These are phyloP conservation scores for Microcebus griseorufus DNA, from an alignment of 2,113 vertebrate species.

Conservation along the genomic window DNA sequence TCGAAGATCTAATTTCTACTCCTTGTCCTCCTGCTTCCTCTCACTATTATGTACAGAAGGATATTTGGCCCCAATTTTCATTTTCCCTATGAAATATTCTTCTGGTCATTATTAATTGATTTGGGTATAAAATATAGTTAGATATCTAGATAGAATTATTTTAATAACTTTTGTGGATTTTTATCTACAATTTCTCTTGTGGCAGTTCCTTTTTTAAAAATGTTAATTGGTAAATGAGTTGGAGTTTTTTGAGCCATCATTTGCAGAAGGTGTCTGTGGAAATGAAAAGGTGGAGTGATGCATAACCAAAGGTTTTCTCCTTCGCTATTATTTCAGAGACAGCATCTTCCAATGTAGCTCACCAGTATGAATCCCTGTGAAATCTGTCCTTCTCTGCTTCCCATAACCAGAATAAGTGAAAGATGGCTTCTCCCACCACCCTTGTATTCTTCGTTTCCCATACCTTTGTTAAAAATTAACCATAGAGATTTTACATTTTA, in stretches of 20 bases:
- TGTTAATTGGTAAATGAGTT: not conserved
- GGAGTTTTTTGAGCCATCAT: not conserved
- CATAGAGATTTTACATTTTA: not conserved
- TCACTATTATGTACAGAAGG: not conserved
- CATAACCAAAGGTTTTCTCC: not conserved
- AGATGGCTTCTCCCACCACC: not conserved
- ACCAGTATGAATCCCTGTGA: not conserved
- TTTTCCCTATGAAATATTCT: not conserved
- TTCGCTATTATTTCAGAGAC: not conserved
- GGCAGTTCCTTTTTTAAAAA: not conserved
- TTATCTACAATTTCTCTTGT: not conserved
- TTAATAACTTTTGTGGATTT: not conserved
- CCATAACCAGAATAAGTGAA: not conserved
- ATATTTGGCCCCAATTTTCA: not conserved
- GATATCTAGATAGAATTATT: too few relatives aligned
- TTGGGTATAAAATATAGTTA: not conserved
- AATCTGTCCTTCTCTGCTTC: not conserved
- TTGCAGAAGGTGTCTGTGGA: not conserved
- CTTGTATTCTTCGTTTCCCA: not conserved
- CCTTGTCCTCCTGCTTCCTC: not conserved
- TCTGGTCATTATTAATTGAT: not conserved
- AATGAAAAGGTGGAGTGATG: not conserved
- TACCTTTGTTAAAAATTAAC: not conserved
- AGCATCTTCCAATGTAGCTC: not conserved
- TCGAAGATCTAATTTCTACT: not conserved